phyloP scores from a whole-genome alignment of 2,888 invertebrate species.

The Notodonta dromedarius region DNA sequence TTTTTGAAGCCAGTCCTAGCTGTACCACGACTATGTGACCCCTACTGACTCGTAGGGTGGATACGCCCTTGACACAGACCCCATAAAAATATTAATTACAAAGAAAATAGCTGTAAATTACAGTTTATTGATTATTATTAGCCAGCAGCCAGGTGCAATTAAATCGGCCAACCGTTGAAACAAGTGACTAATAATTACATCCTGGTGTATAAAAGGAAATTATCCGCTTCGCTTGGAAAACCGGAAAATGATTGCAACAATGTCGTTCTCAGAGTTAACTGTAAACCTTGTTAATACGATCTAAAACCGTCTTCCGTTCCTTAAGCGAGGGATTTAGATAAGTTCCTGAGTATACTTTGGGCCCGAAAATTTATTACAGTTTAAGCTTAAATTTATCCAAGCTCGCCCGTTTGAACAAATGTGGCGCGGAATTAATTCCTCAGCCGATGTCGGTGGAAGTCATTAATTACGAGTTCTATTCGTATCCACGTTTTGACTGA shows the following conservation, averaged over 20 bases:
- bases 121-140: neutral
- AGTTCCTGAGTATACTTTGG: neutral
- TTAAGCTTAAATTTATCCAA: neutral
- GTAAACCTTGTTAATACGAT: neutral
- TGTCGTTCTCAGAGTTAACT: neutral
- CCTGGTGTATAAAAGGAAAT: constrained; percentile 8
- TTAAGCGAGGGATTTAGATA: neutral
- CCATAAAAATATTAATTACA: too few species aligned
- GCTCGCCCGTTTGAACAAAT: neutral
- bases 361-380: neutral
- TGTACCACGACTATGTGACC: too few species aligned
- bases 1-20: too few species aligned
- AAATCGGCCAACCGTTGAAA: neutral
- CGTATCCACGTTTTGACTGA: constrained; percentile 2
- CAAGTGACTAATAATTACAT: constrained; percentile 3
- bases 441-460: constrained; percentile 1
- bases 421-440: neutral
- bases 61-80: too few species aligned
- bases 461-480: constrained; percentile 6
- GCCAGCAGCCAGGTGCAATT: neutral
- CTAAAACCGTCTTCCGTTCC: constrained; percentile 1
- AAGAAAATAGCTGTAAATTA: too few species aligned
- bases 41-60: too few species aligned
- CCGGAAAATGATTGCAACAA: constrained; percentile 5
- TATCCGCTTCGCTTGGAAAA: constrained; percentile 1